Percentiles rank a stretch among this genome's conserved stretches.
These are phyloP conservation scores for Diplodus sargus DNA, from an alignment of 2,797 vertebrate species.

Conservation along the genomic window DNA sequence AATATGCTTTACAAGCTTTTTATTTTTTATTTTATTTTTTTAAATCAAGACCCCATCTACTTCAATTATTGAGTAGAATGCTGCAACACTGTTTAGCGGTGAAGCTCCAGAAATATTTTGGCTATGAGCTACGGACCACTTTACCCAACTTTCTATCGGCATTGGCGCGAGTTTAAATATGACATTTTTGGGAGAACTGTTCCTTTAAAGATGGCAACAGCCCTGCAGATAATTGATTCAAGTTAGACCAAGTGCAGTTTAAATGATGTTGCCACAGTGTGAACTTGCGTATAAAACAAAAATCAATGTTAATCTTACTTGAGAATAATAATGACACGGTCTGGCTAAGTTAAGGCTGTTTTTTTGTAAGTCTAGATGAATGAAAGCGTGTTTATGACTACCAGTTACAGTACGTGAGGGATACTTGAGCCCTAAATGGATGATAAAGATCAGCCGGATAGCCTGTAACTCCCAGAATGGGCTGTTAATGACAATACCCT, in stretches of 20 bases:
- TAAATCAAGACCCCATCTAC: too few relatives aligned
- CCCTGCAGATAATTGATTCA: neutral
- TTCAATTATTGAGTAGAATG: too few relatives aligned
- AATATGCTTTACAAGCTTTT: too few relatives aligned
- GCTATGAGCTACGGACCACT: too few relatives aligned
- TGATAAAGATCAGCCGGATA: neutral
- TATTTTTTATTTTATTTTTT: too few relatives aligned
- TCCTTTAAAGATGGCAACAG: neutral
- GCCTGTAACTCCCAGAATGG: neutral
- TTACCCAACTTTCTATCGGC: too few relatives aligned
- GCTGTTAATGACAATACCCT: conserved; percentile 47
- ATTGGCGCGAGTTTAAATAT: too few relatives aligned
- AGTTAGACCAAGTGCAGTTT: neutral
- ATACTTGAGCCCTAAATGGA: neutral
- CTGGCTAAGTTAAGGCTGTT: neutral
- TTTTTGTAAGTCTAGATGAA: neutral
- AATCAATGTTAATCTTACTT: neutral
- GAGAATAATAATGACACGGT: neutral
- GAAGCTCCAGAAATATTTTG: too few relatives aligned
- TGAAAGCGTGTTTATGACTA: neutral
- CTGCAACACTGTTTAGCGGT: too few relatives aligned
- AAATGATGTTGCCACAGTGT: neutral
- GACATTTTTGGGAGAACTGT: too few relatives aligned
- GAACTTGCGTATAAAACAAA: neutral
- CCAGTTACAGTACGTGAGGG: neutral